Evolutionary conservation across 2,113 vertebrate genomes (phyloP), one percentile per base, ranked within the genome.

Genomic region (Ranitomeya imitator): DNA sequence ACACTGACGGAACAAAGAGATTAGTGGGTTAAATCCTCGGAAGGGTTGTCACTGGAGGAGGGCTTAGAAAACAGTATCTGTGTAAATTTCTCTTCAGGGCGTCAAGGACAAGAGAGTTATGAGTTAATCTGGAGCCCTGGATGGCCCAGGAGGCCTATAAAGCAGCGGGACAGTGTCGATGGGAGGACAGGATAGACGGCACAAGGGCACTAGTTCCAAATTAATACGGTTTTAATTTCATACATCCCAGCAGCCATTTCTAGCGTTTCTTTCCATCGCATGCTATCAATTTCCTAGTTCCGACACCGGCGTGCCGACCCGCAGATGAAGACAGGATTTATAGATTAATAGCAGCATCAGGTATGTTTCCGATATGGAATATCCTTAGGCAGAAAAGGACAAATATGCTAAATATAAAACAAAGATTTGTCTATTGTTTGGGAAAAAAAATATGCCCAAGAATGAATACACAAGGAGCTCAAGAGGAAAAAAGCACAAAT

Each of bases 21-120:
- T 86, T 79, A 87, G 78, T 71, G 87, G 81, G 87, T 69, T 84
- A 79, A 85, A 89, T 89, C 82, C 82, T 85, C 74, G 26, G 60
- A 85, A 79, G 81, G 63, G 16, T 63, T 71, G 77, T 80, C 60
- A 26, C 57, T n/a, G 89, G 86, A 89, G 85, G 71, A 73, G 86
- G 90, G 91, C 90, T 91, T 92, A 93, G 90, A 91, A 91, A 91
- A 90, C 79, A 91, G 92, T 93, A 92, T 91, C 91, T 90, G 92
- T 90, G 85, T 91, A 91, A 92, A 92, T 90, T 90, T 92, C 91
- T 90, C 90, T 90, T 92, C 89, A 90, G 88, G 90, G 59, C 92
- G 91, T 92, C 91, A 92, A 91, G 93, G 91, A 91, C 83, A 90
- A 91, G 90, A 91, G 90, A 93, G 91, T 91, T 91, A 93, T 0